These are phyloP conservation scores for Falco punctatus DNA, from an alignment of 2,113 vertebrate species.

Conservation along the genomic window DNA sequence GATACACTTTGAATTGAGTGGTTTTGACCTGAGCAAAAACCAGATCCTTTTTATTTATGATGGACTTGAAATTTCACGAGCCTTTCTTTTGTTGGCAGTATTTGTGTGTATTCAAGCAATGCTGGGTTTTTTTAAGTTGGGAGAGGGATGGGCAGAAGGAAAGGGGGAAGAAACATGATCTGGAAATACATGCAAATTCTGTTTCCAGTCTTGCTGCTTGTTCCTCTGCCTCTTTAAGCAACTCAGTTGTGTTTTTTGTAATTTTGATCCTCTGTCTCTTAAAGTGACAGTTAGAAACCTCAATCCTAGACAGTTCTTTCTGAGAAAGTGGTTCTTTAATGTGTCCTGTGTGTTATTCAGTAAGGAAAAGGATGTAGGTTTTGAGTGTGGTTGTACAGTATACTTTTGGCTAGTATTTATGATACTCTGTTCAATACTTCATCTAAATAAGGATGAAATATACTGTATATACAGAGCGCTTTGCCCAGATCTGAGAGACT, in stretches of 20 bases:
- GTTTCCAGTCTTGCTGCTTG: neutral
- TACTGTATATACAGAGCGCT: neutral
- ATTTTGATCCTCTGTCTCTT: neutral
- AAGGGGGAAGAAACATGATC: neutral
- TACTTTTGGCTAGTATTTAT: neutral
- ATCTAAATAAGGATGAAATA: neutral
- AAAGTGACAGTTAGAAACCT: neutral
- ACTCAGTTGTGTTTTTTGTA: neutral
- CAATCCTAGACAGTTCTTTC: neutral
- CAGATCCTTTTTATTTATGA: neutral
- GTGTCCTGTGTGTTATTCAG: neutral
- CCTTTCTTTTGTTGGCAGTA: neutral
- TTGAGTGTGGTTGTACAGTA: neutral
- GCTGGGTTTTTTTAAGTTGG: neutral
- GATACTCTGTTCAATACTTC: neutral
- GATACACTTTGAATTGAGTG: neutral
- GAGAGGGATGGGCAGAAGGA: constrained; percentile 5
- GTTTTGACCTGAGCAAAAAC: neutral
- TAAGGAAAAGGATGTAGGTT: neutral
- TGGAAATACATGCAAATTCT: neutral
- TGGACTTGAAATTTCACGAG: neutral
- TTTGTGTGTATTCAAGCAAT: neutral
- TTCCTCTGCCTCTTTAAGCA: neutral
- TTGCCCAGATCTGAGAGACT: neutral
- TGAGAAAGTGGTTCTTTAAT: neutral